A percentile compares a stretch with the other conserved stretches of the same genome.
These are phyloP conservation scores for Acestrorhynchus altus DNA, from an alignment of 2,797 vertebrate species.

Conservation along the genomic window DNA sequence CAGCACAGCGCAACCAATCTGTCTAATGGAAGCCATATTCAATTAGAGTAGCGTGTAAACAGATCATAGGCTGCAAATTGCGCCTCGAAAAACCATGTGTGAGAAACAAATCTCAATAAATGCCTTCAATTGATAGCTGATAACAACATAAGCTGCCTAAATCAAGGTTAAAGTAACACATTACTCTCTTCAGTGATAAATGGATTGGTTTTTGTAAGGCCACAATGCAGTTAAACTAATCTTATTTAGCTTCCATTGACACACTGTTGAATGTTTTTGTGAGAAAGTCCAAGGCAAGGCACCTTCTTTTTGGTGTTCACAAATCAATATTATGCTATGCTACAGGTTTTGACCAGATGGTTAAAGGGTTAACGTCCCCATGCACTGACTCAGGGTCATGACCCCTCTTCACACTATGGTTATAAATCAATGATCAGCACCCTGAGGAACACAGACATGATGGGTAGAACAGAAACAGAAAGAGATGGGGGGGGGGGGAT, in stretches of 20 bases:
- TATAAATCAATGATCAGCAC: constrained; percentile 38
- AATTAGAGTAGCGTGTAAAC: constrained; percentile 50
- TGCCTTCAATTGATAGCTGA: constrained; percentile 43
- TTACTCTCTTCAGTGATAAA: constrained; percentile 37
- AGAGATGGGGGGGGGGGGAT: constrained; percentile 9
- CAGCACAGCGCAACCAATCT: constrained; percentile 35
- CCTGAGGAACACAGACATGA: constrained; percentile 29
- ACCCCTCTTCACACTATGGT: constrained; percentile 35
- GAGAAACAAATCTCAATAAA: constrained; percentile 53
- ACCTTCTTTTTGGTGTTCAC: neutral
- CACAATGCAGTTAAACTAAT: constrained; percentile 32
- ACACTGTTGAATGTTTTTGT: constrained; percentile 15
- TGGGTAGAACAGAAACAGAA: constrained; percentile 41
- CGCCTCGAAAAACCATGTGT: constrained; percentile 32
- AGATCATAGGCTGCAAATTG: constrained; percentile 19
- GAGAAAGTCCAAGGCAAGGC: neutral
- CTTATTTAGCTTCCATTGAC: constrained; percentile 25
- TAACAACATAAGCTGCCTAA: constrained; percentile 42
- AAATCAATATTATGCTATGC: constrained; percentile 40
- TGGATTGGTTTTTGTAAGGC: constrained; percentile 39
- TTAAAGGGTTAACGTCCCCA: constrained; percentile 46
- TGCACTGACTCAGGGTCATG: constrained; percentile 42
- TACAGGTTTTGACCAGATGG: constrained; percentile 41
- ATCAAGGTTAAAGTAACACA: constrained; percentile 44
- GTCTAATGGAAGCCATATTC: constrained; percentile 60